A percentile compares a stretch with the other conserved stretches of the same genome.
phyloP scores from a whole-genome alignment of 2,113 vertebrate species.

The Pholis gunnellus region DNA sequence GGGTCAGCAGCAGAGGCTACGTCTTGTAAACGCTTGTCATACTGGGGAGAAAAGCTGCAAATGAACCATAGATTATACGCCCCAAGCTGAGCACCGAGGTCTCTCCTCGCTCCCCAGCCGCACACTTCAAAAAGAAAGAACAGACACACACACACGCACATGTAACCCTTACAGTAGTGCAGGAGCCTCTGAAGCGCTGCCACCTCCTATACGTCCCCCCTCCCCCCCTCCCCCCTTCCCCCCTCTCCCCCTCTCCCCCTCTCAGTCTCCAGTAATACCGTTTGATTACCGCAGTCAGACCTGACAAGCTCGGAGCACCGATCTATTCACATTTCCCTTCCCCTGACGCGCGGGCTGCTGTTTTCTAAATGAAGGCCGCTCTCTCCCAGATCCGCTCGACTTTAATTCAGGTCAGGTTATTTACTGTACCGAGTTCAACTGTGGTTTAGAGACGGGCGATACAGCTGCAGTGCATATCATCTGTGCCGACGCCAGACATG shows the following conservation, averaged over 20 bases:
- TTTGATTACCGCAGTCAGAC: conserved; percentile 81
- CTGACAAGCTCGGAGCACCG: conserved; percentile 72
- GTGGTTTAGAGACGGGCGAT: conserved; percentile 62
- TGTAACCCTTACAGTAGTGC: conserved; percentile 60
- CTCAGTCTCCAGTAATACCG: conserved; percentile 71
- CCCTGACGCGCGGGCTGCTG: conserved; percentile 58
- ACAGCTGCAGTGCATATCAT: conserved; percentile 61
- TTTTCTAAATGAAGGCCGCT: conserved; percentile 74
- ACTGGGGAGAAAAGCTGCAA: conserved; percentile 83
- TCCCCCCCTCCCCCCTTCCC: conserved; percentile 36
- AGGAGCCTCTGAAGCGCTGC: conserved; percentile 65
- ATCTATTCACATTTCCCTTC: conserved; percentile 72
- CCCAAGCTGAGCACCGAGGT: conserved; percentile 78
- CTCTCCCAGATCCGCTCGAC: conserved; percentile 71
- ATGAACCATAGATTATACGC: conserved; percentile 84
- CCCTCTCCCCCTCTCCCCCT: conserved; percentile 28
- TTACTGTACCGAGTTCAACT: conserved; percentile 77
- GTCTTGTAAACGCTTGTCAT: conserved; percentile 85
- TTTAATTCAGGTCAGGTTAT: conserved; percentile 81
- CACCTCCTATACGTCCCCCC: conserved; percentile 68
- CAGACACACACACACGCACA: conserved; percentile 53
- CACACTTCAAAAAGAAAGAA: conserved; percentile 44
- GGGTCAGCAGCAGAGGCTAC: conserved; percentile 85
- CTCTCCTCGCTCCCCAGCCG: conserved; percentile 66
- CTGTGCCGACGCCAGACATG: conserved; percentile 48